Evolutionary conservation across 1,140 invertebrate genomes (phyloP).

Genomic region (Episyrphus balteatus): DNA sequence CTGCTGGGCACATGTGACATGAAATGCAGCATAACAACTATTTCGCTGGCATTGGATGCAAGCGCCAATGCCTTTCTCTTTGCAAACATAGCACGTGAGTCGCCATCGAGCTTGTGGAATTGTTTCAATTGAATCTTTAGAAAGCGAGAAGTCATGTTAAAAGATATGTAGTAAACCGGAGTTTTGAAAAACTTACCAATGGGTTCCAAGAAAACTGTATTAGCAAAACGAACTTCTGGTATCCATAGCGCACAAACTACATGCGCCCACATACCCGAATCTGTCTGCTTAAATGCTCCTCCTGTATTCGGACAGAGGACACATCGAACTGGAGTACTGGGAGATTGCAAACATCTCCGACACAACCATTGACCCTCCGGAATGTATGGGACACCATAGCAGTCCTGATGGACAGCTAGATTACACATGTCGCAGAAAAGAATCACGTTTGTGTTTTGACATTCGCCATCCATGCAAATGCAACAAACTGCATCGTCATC

Average conservation of each 20-base stretch:
- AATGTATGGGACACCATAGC: conserved; percentile 96
- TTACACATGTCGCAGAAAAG: conserved; percentile 99
- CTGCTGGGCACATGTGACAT: conserved; percentile 97
- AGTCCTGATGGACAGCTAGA: conserved; percentile 96
- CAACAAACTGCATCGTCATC: conserved; percentile 98
- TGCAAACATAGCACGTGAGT: conserved; percentile 92
- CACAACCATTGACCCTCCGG: conserved; percentile 99
- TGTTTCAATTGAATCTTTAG: conserved; percentile 79
- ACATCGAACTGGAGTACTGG: conserved; percentile 91
- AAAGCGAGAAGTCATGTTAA: not conserved
- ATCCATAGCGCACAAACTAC: conserved; percentile 99
- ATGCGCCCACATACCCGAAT: conserved; percentile 92
- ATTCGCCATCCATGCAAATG: conserved; percentile 91
- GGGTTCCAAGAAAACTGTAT: conserved; percentile 94
- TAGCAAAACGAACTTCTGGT: conserved; percentile 95
- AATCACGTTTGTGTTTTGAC: conserved; percentile 46
- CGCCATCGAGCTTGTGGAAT: conserved; percentile 93
- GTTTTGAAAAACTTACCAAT: conserved; percentile 44
- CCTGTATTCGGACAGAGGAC: conserved; percentile 95
- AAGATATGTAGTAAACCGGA: not conserved
- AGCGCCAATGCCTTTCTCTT: conserved; percentile 83
- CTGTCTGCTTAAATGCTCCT: conserved; percentile 98
- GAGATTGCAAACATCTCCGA: conserved; percentile 86
- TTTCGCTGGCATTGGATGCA: conserved; percentile 97
- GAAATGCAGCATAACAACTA: conserved; percentile 95